Evolutionary conservation across 2,797 vertebrate species (phyloP), one percentile per base, ranked within the genome.

Genomic region (Psittacula derbiana): DNA sequence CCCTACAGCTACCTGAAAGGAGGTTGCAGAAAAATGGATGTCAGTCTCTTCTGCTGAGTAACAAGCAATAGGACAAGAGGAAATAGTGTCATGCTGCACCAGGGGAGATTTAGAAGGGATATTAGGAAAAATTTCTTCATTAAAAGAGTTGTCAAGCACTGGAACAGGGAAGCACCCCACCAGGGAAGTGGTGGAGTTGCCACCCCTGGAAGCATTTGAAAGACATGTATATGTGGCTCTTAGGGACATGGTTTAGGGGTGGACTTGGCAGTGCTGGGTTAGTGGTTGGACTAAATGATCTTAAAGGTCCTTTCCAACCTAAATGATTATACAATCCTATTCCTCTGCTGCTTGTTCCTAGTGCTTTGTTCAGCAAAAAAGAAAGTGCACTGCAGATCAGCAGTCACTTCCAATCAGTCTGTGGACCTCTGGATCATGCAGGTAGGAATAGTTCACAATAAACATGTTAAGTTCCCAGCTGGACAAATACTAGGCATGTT

Each of bases 401-500:
- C 46, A 78, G 57, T n/a, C 21, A 69, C 55, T 83, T 91, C 47
- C 47, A 82, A 60, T 8, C 41, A 82, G 10, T 17, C 41, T 74
- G 12, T n/a, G 13, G 33, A 80, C 27, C 25, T 74, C 72, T 62
- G n/a, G 65, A 72, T 83, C 65, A 31, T 18, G 18, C 12, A 85
- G 27, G 24, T 66, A 92, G 47, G 38, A 91, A 46, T 9, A 78
- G 47, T 36, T 66, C 66, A 70, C 16, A 75, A 2, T 8, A 80
- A 64, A 28, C 33, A 65, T 24, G 75, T 53, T 85, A 90, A 88
- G 33, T 15, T 86, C 57, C 47, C 91, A 88, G 69, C 67, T 72
- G 65, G 74, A 95, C 81, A 92, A 94, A 95, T 85, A 88, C 33
- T 40, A 67, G 11, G n/a, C 75, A 65, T 23, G 69, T 83, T 92